Conservation (phyloP, 1,140 invertebrate genomes). For the Leptopilina clavipes region DNA sequence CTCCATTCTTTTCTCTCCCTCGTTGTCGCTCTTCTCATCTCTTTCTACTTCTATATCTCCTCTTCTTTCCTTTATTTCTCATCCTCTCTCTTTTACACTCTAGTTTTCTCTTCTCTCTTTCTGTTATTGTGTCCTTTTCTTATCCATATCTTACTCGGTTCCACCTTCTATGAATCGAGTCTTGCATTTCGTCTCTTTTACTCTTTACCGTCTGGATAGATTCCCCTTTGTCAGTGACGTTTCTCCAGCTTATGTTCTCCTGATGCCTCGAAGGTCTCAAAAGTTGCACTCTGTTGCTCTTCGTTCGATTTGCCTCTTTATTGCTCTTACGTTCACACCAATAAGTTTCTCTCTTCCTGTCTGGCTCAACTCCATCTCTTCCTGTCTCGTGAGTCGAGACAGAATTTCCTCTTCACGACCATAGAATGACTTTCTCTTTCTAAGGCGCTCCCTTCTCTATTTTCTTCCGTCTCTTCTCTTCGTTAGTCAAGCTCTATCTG, state of each 20-base stretch:
- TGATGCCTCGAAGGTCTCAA: slow-evolving; percentile 69
- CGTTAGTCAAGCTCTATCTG: background rate
- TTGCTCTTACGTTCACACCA: slow-evolving; percentile 53
- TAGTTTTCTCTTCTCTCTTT: slow-evolving; percentile 47
- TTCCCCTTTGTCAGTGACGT: slow-evolving; percentile 55
- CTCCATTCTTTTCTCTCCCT: slow-evolving; percentile 40
- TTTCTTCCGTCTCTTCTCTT: slow-evolving; percentile 23
- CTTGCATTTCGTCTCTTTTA: slow-evolving; percentile 41
- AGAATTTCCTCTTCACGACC: background rate
- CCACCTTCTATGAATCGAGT: background rate
- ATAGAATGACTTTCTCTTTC: slow-evolving; percentile 33
- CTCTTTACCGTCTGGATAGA: slow-evolving; percentile 46
- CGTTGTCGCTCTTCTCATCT: too few relatives aligned
- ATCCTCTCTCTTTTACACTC: slow-evolving; percentile 21
- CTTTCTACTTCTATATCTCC: slow-evolving; percentile 45
- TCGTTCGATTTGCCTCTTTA: slow-evolving; percentile 57
- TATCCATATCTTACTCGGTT: background rate
- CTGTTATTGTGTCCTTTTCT: slow-evolving; percentile 1
- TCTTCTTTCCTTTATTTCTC: background rate
- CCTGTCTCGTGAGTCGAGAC: slow-evolving; percentile 30
- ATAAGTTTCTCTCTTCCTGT: slow-evolving; percentile 53
- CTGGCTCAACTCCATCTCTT: slow-evolving; percentile 33
- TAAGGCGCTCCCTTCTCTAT: slow-evolving; percentile 34
- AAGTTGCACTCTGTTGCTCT: slow-evolving; percentile 73
- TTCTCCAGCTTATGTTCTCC: slow-evolving; percentile 66